Evolutionary conservation across 2,797 vertebrate genomes (phyloP).

Genomic region (Falco naumanni): DNA sequence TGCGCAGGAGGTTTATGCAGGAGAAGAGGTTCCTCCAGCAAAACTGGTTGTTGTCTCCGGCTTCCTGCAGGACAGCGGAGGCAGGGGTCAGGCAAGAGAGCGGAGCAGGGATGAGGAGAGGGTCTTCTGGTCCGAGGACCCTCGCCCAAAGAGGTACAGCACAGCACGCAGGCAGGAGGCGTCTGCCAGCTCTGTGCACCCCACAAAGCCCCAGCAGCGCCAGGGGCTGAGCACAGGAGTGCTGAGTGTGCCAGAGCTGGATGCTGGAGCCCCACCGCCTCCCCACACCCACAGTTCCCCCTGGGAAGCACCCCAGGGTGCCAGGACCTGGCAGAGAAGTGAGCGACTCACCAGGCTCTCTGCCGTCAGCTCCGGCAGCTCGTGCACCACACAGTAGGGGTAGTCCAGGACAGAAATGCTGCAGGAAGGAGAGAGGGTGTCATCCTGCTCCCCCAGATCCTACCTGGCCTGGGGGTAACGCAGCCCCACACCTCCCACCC

Average conservation of each 20-base stretch:
- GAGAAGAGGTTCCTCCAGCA: slow-evolving; percentile 99
- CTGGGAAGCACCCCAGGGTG: accelerated
- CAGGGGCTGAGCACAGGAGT: neutral
- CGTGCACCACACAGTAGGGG: slow-evolving; percentile 92
- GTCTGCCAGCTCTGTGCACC: neutral
- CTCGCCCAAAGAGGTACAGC: neutral
- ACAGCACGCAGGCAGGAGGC: neutral
- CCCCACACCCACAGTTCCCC: neutral
- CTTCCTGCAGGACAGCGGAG: slow-evolving; percentile 82
- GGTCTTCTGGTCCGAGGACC: neutral
- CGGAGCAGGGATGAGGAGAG: neutral
- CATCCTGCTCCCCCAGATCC: neutral
- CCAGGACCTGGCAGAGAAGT: neutral
- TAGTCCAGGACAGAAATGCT: slow-evolving; percentile 98
- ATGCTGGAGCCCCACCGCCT: neutral
- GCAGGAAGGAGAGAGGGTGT: neutral
- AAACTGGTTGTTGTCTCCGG: slow-evolving; percentile 97
- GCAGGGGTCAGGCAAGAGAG: neutral
- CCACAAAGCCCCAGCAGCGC: neutral
- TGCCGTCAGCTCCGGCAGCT: slow-evolving; percentile 94
- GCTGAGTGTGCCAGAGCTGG: neutral
- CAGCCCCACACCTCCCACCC: neutral
- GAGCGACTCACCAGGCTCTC: slow-evolving; percentile 89
- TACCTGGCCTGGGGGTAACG: accelerated
- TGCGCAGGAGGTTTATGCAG: slow-evolving; percentile 96